A percentile compares a stretch with the other conserved stretches of the same genome.
phyloP scores from a whole-genome alignment of 1,140 invertebrate genomes.

The Prorops nasuta region DNA sequence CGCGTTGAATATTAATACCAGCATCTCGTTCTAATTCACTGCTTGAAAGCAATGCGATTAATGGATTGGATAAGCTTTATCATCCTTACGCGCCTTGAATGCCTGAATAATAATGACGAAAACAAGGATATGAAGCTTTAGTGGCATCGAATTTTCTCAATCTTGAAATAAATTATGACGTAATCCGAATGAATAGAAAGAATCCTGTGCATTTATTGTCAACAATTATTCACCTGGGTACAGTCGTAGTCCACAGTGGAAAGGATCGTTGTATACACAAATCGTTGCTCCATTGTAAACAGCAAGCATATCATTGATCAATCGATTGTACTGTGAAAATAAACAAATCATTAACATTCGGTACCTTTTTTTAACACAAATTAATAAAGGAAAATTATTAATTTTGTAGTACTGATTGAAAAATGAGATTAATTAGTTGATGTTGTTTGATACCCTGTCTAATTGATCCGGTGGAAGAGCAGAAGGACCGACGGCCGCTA shows the following conservation, averaged over 20 bases:
- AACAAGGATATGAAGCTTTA: no score
- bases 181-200: no score
- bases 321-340: constrained; percentile 73
- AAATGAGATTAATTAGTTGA: not conserved
- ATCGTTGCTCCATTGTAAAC: constrained; percentile 85
- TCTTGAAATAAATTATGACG: no score
- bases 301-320: constrained; percentile 84
- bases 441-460: constrained; percentile 68
- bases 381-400: not conserved
- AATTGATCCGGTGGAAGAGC: constrained; percentile 80
- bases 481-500: constrained; percentile 80
- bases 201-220: no score
- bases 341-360: constrained; percentile 14
- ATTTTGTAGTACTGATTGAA: not conserved
- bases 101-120: no score
- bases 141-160: no score
- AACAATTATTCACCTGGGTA: constrained; percentile 77
- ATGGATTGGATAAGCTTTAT: no score
- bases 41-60: no score
- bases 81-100: no score
- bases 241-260: constrained; percentile 74
- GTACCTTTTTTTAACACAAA: not conserved
- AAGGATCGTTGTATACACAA: constrained; percentile 79
- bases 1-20: no score
- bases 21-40: no score